A percentile compares a stretch with the other conserved stretches of the same genome.
Conservation (phyloP, 2,797 vertebrate genomes). For the Bucorvus abyssinicus region DNA sequence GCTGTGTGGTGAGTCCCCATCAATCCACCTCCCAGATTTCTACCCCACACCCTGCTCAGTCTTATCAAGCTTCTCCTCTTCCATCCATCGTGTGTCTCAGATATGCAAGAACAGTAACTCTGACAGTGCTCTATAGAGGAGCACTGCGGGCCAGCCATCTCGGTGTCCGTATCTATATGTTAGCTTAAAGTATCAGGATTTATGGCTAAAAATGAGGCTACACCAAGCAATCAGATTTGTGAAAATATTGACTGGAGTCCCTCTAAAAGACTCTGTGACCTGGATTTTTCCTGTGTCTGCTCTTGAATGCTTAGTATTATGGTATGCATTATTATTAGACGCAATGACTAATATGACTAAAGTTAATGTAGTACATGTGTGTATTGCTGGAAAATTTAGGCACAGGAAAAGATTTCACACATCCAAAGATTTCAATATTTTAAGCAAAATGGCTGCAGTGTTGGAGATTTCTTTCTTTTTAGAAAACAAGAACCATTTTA, state of each 20-base stretch:
- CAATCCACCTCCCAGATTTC: background rate
- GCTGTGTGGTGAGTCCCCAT: too few relatives aligned
- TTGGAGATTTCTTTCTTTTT: background rate
- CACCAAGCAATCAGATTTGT: background rate
- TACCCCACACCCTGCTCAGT: background rate
- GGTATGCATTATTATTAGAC: background rate
- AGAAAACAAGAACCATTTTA: background rate
- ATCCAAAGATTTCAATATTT: background rate
- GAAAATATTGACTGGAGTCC: background rate
- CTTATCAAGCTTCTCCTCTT: background rate
- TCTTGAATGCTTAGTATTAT: background rate
- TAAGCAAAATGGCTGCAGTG: background rate
- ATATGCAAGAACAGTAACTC: background rate
- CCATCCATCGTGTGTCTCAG: rapidly evolving
- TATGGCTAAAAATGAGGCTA: background rate
- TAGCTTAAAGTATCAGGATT: background rate
- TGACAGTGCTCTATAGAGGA: background rate
- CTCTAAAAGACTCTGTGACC: background rate
- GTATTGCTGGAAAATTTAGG: background rate
- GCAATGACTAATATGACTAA: background rate
- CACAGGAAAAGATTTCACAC: background rate
- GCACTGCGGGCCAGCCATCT: background rate
- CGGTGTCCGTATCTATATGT: rapidly evolving
- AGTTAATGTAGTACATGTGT: background rate
- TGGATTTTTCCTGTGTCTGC: background rate